phyloP scores from a whole-genome alignment of 2,888 invertebrate genomes.

The Xylocampa areola region DNA sequence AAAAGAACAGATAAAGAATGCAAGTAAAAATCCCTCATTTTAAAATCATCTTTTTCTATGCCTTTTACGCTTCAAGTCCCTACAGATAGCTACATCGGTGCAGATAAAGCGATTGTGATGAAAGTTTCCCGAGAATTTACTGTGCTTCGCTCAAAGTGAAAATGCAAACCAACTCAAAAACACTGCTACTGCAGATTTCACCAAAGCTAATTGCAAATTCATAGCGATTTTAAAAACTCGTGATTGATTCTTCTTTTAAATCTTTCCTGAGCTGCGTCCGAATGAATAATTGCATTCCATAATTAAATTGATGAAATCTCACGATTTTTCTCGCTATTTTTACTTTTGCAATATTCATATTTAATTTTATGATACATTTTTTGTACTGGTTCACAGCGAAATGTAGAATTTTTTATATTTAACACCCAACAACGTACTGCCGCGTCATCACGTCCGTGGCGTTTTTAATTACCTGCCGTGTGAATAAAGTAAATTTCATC shows the following conservation, averaged over 20 bases:
- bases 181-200: slow-evolving; percentile 21
- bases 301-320: slow-evolving; percentile 58
- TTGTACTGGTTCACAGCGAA: slow-evolving; percentile 14
- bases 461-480: slow-evolving; percentile 23
- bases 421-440: not conserved
- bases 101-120: slow-evolving; percentile 11
- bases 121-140: slow-evolving; percentile 28
- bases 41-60: slow-evolving; percentile 6
- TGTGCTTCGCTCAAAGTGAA: slow-evolving; percentile 10
- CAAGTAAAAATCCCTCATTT: not conserved
- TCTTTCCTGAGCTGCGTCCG: slow-evolving; percentile 38
- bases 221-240: slow-evolving; percentile 37
- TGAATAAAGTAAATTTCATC: slow-evolving; percentile 3
- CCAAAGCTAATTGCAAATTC: slow-evolving; percentile 34
- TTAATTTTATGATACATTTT: slow-evolving; percentile 33
- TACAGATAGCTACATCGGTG: slow-evolving; percentile 12
- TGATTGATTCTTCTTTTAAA: slow-evolving; percentile 44
- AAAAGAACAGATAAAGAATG: no score
- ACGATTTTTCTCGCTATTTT: slow-evolving; percentile 25
- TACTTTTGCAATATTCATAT: slow-evolving; percentile 37
- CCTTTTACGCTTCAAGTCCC: slow-evolving; percentile 8
- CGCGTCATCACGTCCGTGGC: slow-evolving; percentile 24
- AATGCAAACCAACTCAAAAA: slow-evolving; percentile 27
- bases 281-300: slow-evolving; percentile 63
- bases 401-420: slow-evolving; percentile 18